Evolutionary conservation across 2,113 vertebrate species (phyloP), one percentile per base, ranked within the genome.

Genomic region (Thymallus thymallus): DNA sequence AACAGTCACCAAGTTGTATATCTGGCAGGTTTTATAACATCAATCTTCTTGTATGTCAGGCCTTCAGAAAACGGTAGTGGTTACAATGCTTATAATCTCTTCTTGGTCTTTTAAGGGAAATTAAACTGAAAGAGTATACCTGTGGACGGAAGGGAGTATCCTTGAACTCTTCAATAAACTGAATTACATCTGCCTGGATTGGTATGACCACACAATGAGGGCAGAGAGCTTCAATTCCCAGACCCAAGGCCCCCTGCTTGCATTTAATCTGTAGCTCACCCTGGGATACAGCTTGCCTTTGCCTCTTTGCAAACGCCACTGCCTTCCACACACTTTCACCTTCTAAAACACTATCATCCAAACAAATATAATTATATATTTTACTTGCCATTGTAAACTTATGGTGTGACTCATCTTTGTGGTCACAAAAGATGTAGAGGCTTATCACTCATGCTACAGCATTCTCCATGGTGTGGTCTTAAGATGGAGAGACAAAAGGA

Each of bases 201-300:
- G 9, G 9, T 12, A 41, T 41, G 30, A 58, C 24, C 58, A 62
- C 51, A 75, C 73, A 75, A 60, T 72, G 56, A 60, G 55, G 32
- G n/a, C 30, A 18, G 20, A 60, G 48, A 55, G 32, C 46, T 69
- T 46, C 4, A 22, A 71, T 32, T 58, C 23, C 32, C 22, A 18
- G 16, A 30, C 1, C 55, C 32, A 58, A 56, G 66, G 61, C 60
- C 56, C 46, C 73, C 73, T 62, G 55, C 73, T 66, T 46, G 56
- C 35, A 35, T 62, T 75, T 75, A 69, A 69, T 75, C 56, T 61
- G 67, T 10, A 29, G 9, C 55, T 60, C 66, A 22, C 73, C 46
- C 48, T 55, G 68, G 66, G 66, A 26, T 24, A 16, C 45, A 26
- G 56, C 3, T 41, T 23, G 2, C 32, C 66, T 32, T 29, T 67